A percentile compares a stretch with the other conserved stretches of the same genome.
These are phyloP conservation scores for Vulpes vulpes DNA, from an alignment of 2,113 vertebrate genomes.

Conservation along the genomic window DNA sequence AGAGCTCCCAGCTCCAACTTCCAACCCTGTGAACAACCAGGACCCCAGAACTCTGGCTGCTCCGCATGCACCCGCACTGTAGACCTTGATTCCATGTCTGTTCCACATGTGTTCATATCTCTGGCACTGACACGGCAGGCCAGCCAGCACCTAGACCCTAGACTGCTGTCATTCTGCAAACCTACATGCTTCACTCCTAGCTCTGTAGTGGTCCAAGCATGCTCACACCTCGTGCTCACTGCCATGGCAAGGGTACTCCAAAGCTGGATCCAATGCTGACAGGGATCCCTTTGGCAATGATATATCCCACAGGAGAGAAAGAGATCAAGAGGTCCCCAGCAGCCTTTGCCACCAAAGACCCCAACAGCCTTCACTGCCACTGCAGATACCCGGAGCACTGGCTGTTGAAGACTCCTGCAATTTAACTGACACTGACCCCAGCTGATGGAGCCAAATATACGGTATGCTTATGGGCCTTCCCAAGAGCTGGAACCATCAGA, in stretches of 20 bases:
- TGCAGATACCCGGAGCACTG: neutral
- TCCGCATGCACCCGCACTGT: neutral
- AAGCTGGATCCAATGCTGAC: neutral
- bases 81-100: neutral
- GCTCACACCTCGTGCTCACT: neutral
- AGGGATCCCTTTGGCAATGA: neutral
- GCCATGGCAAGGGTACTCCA: neutral
- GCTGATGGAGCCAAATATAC: neutral
- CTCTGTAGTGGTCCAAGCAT: neutral
- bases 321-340: neutral
- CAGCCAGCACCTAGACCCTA: neutral
- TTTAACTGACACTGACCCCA: neutral
- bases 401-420: neutral
- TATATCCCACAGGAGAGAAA: neutral
- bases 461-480: neutral
- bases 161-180: neutral
- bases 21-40: neutral
- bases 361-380: neutral
- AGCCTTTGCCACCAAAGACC: neutral
- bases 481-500: neutral
- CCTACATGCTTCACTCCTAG: neutral
- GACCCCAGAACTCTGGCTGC: neutral
- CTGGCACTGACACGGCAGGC: neutral
- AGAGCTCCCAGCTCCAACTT: neutral
- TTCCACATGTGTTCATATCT: neutral